phyloP scores from a whole-genome alignment of 2,113 vertebrate genomes.

The Catharus minimus region DNA sequence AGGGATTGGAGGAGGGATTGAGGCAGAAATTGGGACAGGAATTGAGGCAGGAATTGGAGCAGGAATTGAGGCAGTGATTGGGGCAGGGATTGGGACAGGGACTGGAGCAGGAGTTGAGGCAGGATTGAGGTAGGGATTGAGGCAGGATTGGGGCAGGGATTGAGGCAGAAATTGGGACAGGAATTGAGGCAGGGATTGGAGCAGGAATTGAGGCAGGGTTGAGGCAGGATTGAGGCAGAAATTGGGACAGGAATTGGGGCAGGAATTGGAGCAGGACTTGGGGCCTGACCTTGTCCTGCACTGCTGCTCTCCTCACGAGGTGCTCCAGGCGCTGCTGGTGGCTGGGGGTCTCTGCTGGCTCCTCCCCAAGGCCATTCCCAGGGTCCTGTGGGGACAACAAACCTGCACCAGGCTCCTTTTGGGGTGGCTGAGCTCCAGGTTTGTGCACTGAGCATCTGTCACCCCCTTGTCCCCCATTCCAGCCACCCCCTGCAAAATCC shows the following conservation, averaged over 20 bases:
- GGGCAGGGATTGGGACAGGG: too few species aligned
- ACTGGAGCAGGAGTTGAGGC: too few species aligned
- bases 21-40: not conserved
- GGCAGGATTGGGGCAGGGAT: not conserved
- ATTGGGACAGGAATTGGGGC: too few species aligned
- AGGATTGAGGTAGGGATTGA: rapidly evolving
- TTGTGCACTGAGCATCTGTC: not conserved
- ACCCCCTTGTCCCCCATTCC: rapidly evolving
- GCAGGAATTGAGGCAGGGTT: not conserved
- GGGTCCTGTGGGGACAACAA: not conserved
- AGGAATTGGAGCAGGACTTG: rapidly evolving
- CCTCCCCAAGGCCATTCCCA: rapidly evolving
- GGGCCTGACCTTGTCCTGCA: slow-evolving; percentile 82
- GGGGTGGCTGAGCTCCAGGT: not conserved
- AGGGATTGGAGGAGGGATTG: rapidly evolving
- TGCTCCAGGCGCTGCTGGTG: slow-evolving; percentile 86
- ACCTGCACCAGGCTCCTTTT: not conserved
- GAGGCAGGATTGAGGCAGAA: not conserved
- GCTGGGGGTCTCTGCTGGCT: not conserved
- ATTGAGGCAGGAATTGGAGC: not conserved
- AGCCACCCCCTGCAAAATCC: rapidly evolving
- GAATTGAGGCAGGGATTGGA: too few species aligned
- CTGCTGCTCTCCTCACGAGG: slow-evolving; percentile 73
- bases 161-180: too few species aligned
- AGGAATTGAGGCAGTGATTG: too few species aligned